Evolutionary conservation across 2,797 vertebrate species (phyloP).

Genomic region (Poecilia gillii): DNA sequence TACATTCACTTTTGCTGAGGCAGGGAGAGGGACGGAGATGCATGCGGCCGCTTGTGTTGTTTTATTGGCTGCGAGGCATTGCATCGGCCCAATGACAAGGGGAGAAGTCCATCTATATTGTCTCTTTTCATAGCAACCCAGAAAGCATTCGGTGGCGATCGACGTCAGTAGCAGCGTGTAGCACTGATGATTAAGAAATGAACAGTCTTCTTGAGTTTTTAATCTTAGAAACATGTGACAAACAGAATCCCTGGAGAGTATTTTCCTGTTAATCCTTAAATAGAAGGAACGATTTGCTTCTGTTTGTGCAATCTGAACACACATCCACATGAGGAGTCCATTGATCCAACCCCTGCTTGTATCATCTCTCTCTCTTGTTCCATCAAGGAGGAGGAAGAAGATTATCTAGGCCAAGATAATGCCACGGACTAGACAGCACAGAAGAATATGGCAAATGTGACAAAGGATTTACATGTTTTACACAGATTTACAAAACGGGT

Average conservation of each 20-base stretch:
- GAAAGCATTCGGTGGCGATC: conserved; percentile 48
- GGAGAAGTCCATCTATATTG: conserved; percentile 44
- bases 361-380: conserved; percentile 12
- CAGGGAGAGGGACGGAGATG: conserved; percentile 13
- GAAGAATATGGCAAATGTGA: conserved; percentile 17
- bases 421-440: conserved; percentile 31
- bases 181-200: conserved; percentile 25
- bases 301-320: conserved; percentile 23
- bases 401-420: conserved; percentile 26
- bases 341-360: conserved; percentile 40
- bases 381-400: not conserved
- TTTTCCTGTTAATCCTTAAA: not conserved
- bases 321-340: conserved; percentile 16
- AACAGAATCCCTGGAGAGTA: not conserved
- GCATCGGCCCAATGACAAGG: conserved; percentile 56
- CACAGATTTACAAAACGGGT: not conserved
- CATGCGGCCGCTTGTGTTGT: conserved; percentile 31
- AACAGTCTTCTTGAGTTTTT: not conserved
- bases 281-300: not conserved
- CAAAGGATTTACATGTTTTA: conserved; percentile 13
- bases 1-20: conserved; percentile 17
- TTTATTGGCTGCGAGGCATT: conserved; percentile 66
- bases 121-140: conserved; percentile 73
- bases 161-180: conserved; percentile 13
- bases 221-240: conserved; percentile 8